Percentiles rank a stretch among this genome's conserved stretches.
Evolutionary conservation across 2,797 vertebrate species (phyloP).

Genomic region (Dallia pectoralis): DNA sequence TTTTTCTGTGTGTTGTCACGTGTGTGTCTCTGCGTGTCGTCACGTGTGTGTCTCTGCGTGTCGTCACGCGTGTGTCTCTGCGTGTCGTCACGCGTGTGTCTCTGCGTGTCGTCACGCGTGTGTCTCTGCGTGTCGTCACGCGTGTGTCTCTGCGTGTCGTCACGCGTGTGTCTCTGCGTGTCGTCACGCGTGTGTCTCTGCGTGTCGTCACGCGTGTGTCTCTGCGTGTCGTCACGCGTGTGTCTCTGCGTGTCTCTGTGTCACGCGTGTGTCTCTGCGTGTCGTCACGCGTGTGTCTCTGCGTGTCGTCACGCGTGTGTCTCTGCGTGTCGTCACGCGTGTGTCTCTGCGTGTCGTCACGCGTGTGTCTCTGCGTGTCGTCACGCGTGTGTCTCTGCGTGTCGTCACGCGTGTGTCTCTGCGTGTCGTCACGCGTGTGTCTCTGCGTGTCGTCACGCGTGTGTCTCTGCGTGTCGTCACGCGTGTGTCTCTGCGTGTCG

Average conservation of each 20-base stretch:
- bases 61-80: not conserved
- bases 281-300: not conserved
- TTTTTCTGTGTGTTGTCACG: too few species aligned
- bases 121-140: not conserved
- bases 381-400: not conserved
- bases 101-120: not conserved
- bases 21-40: conserved; percentile 8
- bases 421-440: not conserved
- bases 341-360: not conserved
- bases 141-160: not conserved
- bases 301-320: accelerated
- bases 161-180: not conserved
- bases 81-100: not conserved
- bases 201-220: conserved; percentile 11
- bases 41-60: not conserved
- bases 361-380: not conserved
- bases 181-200: not conserved
- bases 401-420: not conserved
- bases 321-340: not conserved
- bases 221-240: not conserved
- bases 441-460: not conserved
- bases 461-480: not conserved
- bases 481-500: not conserved
- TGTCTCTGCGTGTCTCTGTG: not conserved
- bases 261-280: conserved; percentile 16